Percentiles rank a stretch among this genome's conserved stretches.
phyloP scores from a whole-genome alignment of 53 echinoderm and acorn worm species.

The Luidia sarsii region DNA sequence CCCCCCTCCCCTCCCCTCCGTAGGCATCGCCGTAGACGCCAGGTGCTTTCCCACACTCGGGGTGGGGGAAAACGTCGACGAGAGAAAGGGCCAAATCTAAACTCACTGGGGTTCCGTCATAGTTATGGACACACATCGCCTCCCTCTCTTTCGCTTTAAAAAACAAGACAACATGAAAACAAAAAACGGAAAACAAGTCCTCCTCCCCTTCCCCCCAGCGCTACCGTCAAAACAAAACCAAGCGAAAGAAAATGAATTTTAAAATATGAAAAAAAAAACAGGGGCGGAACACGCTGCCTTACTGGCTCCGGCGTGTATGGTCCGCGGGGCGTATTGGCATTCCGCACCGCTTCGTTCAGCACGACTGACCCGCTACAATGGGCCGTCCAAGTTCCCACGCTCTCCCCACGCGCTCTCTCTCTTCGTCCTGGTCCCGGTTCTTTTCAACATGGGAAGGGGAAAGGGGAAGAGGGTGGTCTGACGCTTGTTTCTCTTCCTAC shows the following conservation, averaged over 20 bases:
- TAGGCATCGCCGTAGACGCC: neutral
- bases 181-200: neutral
- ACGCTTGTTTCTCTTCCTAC: no score
- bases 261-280: no score
- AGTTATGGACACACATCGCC: no score
- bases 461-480: no score
- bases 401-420: slow-evolving; percentile 47
- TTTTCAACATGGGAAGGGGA: no score
- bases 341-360: slow-evolving; percentile 48
- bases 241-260: no score
- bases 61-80: no score
- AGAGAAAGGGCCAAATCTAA: no score
- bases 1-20: neutral
- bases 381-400: slow-evolving; percentile 60
- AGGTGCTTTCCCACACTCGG: slow-evolving; percentile 51
- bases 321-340: slow-evolving; percentile 40
- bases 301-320: neutral
- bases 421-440: no score
- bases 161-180: neutral
- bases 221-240: no score
- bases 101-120: slow-evolving; percentile 1
- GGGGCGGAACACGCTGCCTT: slow-evolving; percentile 30
- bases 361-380: slow-evolving; percentile 55
- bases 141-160: neutral
- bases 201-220: no score